Evolutionary conservation across 2,888 invertebrate species (phyloP).

Genomic region (Sminthurides aquaticus): DNA sequence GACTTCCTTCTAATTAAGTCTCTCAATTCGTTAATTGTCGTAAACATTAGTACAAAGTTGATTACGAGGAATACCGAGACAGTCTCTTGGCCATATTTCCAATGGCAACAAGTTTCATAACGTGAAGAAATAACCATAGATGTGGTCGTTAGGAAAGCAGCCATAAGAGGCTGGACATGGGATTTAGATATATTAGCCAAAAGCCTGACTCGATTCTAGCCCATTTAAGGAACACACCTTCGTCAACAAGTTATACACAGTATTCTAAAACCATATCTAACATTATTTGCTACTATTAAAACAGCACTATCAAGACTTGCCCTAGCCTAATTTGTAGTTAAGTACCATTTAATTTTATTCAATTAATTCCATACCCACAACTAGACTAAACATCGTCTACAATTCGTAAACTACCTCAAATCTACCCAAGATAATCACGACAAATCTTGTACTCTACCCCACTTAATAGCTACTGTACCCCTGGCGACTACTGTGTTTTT

Average conservation of each 20-base stretch:
- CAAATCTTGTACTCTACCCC: not conserved
- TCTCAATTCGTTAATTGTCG: no score
- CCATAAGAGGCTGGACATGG: no score
- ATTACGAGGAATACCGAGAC: no score
- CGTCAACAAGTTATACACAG: not conserved
- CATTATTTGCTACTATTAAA: not conserved
- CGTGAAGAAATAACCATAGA: no score
- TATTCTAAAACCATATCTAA: not conserved
- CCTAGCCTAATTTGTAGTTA: not conserved
- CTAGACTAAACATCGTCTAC: constrained; percentile 6
- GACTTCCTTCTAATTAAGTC: no score
- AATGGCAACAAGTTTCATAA: no score
- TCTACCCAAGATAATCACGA: not conserved
- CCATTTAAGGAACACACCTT: not conserved
- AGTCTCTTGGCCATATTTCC: no score
- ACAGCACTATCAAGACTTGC: not conserved
- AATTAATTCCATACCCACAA: not conserved
- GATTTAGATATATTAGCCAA: no score
- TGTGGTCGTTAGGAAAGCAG: no score
- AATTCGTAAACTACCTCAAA: not conserved
- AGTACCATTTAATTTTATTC: not conserved
- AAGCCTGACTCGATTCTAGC: no score
- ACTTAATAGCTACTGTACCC: not conserved
- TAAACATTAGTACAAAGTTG: no score
- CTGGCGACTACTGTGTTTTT: not conserved